Conservation (phyloP, 2,888 invertebrate species). For the Tetragonula carbonaria region DNA sequence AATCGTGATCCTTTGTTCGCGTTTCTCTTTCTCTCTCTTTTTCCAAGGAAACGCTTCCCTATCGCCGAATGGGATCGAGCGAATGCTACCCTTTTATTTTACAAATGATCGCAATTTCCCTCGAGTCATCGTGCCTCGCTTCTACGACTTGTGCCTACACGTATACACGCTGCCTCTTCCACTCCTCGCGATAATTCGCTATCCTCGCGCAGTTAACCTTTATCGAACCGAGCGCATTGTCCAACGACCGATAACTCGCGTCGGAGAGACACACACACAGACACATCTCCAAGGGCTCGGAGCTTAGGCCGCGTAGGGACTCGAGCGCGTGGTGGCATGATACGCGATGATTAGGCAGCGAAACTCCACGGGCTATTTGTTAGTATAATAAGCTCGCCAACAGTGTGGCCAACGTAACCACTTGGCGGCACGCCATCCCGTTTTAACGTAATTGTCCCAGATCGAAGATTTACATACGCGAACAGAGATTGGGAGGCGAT, state of each 20-base stretch:
- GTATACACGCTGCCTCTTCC: not conserved
- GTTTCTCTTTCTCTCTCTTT: not conserved
- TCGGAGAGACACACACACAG: not conserved
- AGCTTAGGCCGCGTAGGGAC: conserved; percentile 8
- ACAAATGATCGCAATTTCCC: conserved; percentile 35
- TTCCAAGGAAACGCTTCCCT: conserved; percentile 19
- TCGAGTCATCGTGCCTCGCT: conserved; percentile 9
- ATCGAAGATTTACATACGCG: conserved; percentile 82
- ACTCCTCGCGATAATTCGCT: not conserved
- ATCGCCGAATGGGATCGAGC: conserved; percentile 21
- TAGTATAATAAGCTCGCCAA: conserved; percentile 83
- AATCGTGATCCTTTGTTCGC: not conserved
- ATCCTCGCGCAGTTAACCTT: not conserved
- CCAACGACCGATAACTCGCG: conserved; percentile 14
- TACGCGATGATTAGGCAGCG: conserved; percentile 83
- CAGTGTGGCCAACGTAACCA: conserved; percentile 83
- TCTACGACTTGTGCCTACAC: too few relatives aligned
- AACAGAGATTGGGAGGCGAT: conserved; percentile 49
- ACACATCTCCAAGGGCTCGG: conserved; percentile 50
- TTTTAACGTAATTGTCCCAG: conserved; percentile 83
- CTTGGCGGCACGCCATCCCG: conserved; percentile 83
- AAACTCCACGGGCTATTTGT: conserved; percentile 83
- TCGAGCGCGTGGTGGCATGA: conserved; percentile 80
- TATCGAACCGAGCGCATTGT: not conserved
- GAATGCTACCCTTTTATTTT: conserved; percentile 20